Evolutionary conservation across 2,797 vertebrate species (phyloP).

Genomic region (Vipera latastei): DNA sequence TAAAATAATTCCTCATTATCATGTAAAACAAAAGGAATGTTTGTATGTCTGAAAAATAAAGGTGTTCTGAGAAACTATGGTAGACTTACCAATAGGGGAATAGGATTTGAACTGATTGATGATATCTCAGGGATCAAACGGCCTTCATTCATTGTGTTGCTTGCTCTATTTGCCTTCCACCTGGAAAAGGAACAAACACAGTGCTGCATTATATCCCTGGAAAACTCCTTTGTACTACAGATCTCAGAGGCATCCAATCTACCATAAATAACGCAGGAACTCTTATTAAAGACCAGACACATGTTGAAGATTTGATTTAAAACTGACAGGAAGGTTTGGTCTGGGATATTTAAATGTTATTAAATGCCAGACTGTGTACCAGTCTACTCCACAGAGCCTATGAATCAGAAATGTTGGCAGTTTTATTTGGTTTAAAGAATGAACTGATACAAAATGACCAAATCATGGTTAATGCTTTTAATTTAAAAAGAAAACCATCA

Average conservation of each 20-base stretch:
- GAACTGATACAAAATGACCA: slow-evolving; percentile 18
- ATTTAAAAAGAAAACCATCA: slow-evolving; percentile 3
- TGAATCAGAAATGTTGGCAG: slow-evolving; percentile 40
- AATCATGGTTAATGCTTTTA: slow-evolving; percentile 37
- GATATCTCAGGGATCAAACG: not conserved
- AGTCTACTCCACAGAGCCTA: not conserved
- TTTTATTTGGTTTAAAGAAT: slow-evolving; percentile 28
- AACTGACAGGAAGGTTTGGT: not conserved
- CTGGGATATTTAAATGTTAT: slow-evolving; percentile 24
- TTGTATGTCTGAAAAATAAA: not conserved
- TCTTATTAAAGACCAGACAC: not conserved
- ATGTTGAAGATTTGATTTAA: slow-evolving; percentile 34
- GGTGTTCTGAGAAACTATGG: not conserved
- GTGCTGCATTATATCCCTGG: not conserved
- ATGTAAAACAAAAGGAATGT: not conserved
- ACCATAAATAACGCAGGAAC: not conserved
- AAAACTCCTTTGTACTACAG: not conserved
- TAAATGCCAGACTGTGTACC: slow-evolving; percentile 27
- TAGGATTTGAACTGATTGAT: not conserved
- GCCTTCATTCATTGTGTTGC: not conserved
- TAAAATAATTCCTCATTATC: not conserved
- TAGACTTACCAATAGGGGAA: not conserved
- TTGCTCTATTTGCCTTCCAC: not conserved
- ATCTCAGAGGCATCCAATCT: not conserved
- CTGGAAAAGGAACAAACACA: not conserved